Base-by-base conservation (phyloP, 2,797 vertebrate species). In the Acomys russatus region DNA sequence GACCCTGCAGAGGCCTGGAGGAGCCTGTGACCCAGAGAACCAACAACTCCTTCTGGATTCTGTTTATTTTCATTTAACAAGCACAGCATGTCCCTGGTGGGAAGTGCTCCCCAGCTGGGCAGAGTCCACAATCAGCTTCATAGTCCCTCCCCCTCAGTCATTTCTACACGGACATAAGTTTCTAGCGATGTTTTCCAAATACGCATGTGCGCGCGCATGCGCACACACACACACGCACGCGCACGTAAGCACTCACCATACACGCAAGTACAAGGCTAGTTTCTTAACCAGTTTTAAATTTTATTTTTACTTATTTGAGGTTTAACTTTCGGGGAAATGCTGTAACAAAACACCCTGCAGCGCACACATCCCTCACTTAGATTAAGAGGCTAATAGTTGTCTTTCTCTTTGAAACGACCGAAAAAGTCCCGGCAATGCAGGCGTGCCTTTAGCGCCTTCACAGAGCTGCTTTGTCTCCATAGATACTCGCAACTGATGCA, bases 11-110 rank as follows among this genome's bases (percentile, higher is more conserved):
- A 97, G 97, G 84, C 86, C 90, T 35, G 54, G 94, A 87, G 94
- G 89, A 96, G 92, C 95, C 95, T 86, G 95, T 96, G 96, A 93
- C 97, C 95, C 94, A 95, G 93, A 92, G 83, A 94, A 84, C 71
- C 51, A 68, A 49, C n/a, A 88, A 79, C 70, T 63, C 85, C 66
- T 89, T 96, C 91, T 95, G 56, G 49, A 54, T 95, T 96, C 80
- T 94, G 82, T 97, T 98, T 98, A 89, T 96, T 98, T 97, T 97
- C 59, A 66, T 96, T 96, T 91, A 94, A 91, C 18, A 68, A 96
- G 95, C 97, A 96, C 94, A 92, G 88, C 66, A 4, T 54, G 96
- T 96, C 93, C 95, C 92, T 94, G 22, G 0, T 44, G 90, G 94
- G 93, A 95, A 86, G n/a, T 20, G 73, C 28, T 82, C 68, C 70